Evolutionary conservation across 1,140 invertebrate species (phyloP), one percentile per base, ranked within the genome.

Genomic region (Apis mellifera): DNA sequence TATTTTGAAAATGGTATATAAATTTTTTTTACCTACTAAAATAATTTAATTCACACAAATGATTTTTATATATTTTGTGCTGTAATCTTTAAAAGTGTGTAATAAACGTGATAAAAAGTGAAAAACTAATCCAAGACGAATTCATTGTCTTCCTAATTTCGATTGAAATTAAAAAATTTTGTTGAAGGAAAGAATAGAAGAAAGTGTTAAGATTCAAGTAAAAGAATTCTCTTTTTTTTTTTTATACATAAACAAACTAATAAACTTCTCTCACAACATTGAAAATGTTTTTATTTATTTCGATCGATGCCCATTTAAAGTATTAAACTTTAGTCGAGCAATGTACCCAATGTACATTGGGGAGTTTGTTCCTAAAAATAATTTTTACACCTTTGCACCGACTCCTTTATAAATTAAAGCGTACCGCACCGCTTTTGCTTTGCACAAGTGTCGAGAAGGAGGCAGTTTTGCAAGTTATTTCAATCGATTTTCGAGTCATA

Each of bases 241-340:
- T 64, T 26, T 32, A 17, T n/a, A n/a, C n/a, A n/a, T 17, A 32
- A 64, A 26, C 62, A 8, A 64, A 64, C 26, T 64, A 64, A 11
- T 64, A 26, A 26, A 26, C 2, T 9, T 8, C 1, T 17, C 32
- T 2, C 32, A 52, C 26, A 65, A 4, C n/a, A 5, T 2, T 4
- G 1, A 76, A 73, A 83, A 83, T 76, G 65, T 64, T 70, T 72
- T 57, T 78, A 82, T 77, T 85, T 86, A 85, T 85, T 82, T 85
- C 85, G 74, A 85, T 82, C 73, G 78, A 72, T 74, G 78, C 57
- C 77, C 77, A 72, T 86, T 86, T 73, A 78, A 26, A 26, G 32
- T 42, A 59, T 85, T 72, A 52, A 19, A 62, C 78, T 11, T 48
- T n/a, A n/a, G 5, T 42, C 64, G 83, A 78, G 73, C 78, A 78